Conservation (phyloP, 1,140 invertebrate species). For the Rhagoletis pomonella region DNA sequence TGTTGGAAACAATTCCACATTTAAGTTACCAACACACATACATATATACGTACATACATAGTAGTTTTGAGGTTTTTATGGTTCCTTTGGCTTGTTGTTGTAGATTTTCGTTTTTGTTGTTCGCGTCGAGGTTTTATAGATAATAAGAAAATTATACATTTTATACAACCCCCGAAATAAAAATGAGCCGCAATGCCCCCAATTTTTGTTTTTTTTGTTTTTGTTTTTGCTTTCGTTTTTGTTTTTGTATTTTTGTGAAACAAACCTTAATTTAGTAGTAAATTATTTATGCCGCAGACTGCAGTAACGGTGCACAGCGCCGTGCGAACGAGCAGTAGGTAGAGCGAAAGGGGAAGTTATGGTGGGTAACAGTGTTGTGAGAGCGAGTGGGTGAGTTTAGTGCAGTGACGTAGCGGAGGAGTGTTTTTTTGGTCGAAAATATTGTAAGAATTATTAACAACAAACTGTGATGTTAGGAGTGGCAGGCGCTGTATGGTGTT, state of each 20-base stretch:
- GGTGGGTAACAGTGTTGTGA: not conserved
- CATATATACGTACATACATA: not conserved
- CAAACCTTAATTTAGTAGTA: slow-evolving; percentile 66
- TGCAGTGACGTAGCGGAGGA: not conserved
- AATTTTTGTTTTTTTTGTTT: slow-evolving; percentile 59
- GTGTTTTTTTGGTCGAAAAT: not conserved
- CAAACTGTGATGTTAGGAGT: slow-evolving; percentile 29
- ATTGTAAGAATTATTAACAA: not conserved
- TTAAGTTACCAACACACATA: slow-evolving; percentile 36
- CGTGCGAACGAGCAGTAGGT: not conserved
- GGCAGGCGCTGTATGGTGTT: not conserved
- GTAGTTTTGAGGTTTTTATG: not conserved
- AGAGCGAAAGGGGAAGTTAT: not conserved
- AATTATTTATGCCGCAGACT: slow-evolving; percentile 62
- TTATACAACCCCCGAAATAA: slow-evolving; percentile 63
- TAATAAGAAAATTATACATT: slow-evolving; percentile 74
- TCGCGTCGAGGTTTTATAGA: slow-evolving; percentile 61
- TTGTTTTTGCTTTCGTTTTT: not conserved
- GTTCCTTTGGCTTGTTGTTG: not conserved
- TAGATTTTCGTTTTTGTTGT: not conserved
- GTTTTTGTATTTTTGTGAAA: slow-evolving; percentile 22
- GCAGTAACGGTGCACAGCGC: slow-evolving; percentile 17
- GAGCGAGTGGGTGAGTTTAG: too few relatives aligned
- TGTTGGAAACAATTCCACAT: not conserved
- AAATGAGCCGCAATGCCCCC: slow-evolving; percentile 68